These are phyloP conservation scores for Plebejus anna DNA, from an alignment of 2,888 invertebrate species.

Conservation along the genomic window DNA sequence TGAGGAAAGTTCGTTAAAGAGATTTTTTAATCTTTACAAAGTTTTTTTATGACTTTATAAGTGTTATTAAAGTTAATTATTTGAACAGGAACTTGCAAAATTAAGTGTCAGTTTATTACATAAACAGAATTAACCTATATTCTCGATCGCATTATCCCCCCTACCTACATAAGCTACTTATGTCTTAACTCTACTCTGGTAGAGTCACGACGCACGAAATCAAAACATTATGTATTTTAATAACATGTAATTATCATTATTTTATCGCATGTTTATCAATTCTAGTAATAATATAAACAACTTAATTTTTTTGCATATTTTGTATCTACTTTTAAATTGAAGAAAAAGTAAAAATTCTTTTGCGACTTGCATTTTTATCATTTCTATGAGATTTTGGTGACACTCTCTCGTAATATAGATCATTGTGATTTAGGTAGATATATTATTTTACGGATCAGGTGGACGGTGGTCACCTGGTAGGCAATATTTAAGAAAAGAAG, in stretches of 20 bases:
- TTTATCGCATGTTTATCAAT: neutral
- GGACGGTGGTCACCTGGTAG: slow-evolving; percentile 31
- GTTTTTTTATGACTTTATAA: neutral
- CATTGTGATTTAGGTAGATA: neutral
- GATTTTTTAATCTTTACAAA: neutral
- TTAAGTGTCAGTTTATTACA: neutral
- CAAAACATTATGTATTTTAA: neutral
- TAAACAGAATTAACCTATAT: neutral
- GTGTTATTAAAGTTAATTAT: neutral
- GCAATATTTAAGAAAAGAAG: slow-evolving; percentile 46
- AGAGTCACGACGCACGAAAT: neutral
- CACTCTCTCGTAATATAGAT: neutral
- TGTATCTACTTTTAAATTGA: no score
- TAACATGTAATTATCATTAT: neutral
- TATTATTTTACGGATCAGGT: neutral
- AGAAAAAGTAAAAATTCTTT: no score
- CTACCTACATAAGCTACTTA: slow-evolving; percentile 3
- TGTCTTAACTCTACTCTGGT: neutral
- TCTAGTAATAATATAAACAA: neutral
- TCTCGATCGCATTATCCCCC: neutral
- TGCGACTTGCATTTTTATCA: no score
- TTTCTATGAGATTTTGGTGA: no score
- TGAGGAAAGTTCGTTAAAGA: neutral
- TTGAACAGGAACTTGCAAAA: neutral
- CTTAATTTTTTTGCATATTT: no score